A percentile compares a stretch with the other conserved stretches of the same genome.
Conservation (phyloP, 2,113 vertebrate species). For the Oenanthe oenanthe region DNA sequence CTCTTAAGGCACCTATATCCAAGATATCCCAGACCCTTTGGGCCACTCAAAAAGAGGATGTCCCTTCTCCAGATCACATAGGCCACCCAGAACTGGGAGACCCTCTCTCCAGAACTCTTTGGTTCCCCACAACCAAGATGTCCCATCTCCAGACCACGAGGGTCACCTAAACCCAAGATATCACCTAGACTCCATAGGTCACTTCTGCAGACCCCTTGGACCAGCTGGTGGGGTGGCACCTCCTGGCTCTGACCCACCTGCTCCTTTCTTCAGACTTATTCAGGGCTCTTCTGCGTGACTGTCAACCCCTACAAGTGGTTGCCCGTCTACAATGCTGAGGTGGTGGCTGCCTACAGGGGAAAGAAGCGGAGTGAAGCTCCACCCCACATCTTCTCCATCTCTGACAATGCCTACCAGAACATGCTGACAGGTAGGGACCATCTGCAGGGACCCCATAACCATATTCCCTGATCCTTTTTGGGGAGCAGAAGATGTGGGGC, state of each 20-base stretch:
- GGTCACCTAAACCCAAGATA: neutral
- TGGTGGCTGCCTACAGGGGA: constrained; percentile 36
- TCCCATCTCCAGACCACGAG: neutral
- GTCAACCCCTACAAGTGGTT: constrained; percentile 39
- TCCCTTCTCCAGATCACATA: neutral
- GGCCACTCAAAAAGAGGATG: neutral
- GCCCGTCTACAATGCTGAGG: neutral
- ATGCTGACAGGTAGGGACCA: neutral
- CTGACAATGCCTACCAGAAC: constrained; percentile 33
- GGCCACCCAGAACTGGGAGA: neutral
- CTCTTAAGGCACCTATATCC: neutral
- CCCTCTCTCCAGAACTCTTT: neutral
- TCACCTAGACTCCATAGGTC: neutral
- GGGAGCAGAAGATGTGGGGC: neutral
- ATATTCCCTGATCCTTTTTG: neutral
- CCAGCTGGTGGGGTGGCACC: rapidly evolving
- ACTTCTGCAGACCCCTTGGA: neutral
- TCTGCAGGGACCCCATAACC: neutral
- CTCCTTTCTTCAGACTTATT: neutral
- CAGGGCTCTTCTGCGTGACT: neutral
- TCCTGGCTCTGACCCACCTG: neutral
- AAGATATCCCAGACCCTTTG: neutral
- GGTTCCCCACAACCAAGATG: neutral
- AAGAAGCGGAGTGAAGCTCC: constrained; percentile 42
- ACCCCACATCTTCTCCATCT: constrained; percentile 39